Evolutionary conservation across 2,797 vertebrate genomes (phyloP).

Genomic region (Uromys caudimaculatus): DNA sequence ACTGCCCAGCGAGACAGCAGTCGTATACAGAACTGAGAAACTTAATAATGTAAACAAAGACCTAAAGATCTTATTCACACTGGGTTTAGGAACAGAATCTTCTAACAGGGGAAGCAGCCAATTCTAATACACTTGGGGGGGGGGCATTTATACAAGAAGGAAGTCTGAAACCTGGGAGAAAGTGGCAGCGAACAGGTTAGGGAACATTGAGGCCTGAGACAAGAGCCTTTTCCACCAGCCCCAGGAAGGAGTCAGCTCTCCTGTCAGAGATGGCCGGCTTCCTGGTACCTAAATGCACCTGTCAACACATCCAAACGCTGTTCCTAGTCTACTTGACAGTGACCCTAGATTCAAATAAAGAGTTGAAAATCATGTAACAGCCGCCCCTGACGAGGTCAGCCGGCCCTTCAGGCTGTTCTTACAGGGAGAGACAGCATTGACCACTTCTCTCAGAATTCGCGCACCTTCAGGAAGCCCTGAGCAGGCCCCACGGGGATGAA

Average conservation of each 20-base stretch:
- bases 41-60: conserved; percentile 34
- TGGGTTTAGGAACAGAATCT: not conserved
- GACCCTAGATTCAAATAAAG: not conserved
- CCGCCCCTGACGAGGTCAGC: not conserved
- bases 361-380: not conserved
- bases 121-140: not conserved
- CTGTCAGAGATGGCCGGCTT: not conserved
- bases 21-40: conserved; percentile 48
- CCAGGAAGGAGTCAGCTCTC: not conserved
- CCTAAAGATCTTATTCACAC: not conserved
- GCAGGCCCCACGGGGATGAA: not conserved
- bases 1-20: not conserved
- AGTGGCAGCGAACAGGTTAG: not conserved
- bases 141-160: not conserved
- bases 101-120: not conserved
- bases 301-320: not conserved
- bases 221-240: not conserved
- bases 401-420: not conserved
- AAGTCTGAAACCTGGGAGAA: not conserved
- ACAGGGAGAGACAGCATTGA: not conserved
- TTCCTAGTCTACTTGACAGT: not conserved
- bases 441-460: not conserved
- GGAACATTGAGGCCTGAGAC: not conserved
- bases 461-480: not conserved
- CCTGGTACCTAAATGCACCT: not conserved